Conservation (phyloP, 2,888 invertebrate species). For the Zonitis immaculata region DNA sequence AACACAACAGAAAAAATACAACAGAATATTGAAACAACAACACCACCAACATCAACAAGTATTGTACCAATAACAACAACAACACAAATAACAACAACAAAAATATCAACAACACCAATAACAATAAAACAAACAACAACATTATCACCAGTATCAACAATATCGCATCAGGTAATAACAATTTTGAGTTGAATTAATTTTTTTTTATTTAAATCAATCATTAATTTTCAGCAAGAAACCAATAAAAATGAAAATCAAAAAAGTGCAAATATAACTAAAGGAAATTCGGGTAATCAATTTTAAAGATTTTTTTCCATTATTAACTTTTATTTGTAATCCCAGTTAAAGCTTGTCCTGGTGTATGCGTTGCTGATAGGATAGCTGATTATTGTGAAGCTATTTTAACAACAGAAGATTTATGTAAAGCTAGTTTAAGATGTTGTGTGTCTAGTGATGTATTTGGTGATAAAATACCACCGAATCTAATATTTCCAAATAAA, state of each 20-base stretch:
- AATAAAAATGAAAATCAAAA: constrained; percentile 21
- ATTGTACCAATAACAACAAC: constrained; percentile 32
- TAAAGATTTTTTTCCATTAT: constrained; percentile 2
- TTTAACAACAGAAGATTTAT: constrained; percentile 65
- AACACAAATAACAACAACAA: constrained; percentile 13
- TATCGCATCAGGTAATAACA: constrained; percentile 27
- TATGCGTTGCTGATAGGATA: constrained; percentile 76
- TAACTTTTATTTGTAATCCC: constrained; percentile 10
- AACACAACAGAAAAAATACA: constrained; percentile 46
- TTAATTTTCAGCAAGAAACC: constrained; percentile 29
- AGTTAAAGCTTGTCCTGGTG: constrained; percentile 64
- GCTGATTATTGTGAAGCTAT: constrained; percentile 85
- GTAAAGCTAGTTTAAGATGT: constrained; percentile 71
- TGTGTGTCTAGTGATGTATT: constrained; percentile 75
- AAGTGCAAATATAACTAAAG: constrained; percentile 11
- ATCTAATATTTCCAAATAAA: constrained; percentile 67
- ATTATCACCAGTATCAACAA: constrained; percentile 20
- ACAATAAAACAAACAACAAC: constrained; percentile 12
- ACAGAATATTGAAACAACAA: constrained; percentile 35
- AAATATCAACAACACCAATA: constrained; percentile 28
- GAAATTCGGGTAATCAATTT: constrained; percentile 12
- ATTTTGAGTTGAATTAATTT: not conserved
- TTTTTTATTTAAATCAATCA: not conserved
- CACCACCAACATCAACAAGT: constrained; percentile 36
- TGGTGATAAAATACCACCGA: constrained; percentile 65